These are phyloP conservation scores for Formica selysi DNA, from an alignment of 1,140 invertebrate species.

Conservation along the genomic window DNA sequence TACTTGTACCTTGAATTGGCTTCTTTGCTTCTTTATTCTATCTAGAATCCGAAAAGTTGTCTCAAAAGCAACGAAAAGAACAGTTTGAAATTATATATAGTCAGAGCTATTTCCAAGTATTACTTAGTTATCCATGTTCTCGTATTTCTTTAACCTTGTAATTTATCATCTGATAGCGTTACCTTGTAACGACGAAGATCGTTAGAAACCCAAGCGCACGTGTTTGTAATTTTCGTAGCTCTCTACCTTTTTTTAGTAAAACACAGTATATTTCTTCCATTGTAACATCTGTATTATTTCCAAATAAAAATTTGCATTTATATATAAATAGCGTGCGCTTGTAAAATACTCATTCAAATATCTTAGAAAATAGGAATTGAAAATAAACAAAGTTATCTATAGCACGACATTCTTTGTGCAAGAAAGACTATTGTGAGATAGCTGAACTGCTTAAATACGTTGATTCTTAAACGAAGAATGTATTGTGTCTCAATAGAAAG, in stretches of 20 bases:
- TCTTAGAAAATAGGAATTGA: neutral
- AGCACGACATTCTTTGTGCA: neutral
- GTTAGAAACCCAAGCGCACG: neutral
- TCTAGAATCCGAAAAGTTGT: neutral
- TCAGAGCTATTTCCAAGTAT: constrained; percentile 33
- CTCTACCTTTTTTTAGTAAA: neutral
- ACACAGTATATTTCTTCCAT: neutral
- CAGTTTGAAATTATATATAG: neutral
- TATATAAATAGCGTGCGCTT: no score
- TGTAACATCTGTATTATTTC: neutral
- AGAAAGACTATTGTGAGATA: neutral
- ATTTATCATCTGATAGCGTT: constrained; percentile 36
- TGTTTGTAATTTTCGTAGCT: neutral
- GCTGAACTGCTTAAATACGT: neutral
- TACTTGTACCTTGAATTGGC: neutral
- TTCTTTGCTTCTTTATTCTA: neutral
- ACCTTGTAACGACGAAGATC: constrained; percentile 41
- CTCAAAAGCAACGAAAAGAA: neutral
- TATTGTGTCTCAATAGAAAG: neutral
- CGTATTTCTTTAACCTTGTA: constrained; percentile 69
- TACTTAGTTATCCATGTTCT: constrained; percentile 46
- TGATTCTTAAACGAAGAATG: constrained; percentile 23
- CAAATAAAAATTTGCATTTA: no score
- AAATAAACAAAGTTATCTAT: neutral
- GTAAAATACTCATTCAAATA: neutral